These are phyloP conservation scores for Athetis lepigone DNA, from an alignment of 2,888 invertebrate genomes.

Conservation along the genomic window DNA sequence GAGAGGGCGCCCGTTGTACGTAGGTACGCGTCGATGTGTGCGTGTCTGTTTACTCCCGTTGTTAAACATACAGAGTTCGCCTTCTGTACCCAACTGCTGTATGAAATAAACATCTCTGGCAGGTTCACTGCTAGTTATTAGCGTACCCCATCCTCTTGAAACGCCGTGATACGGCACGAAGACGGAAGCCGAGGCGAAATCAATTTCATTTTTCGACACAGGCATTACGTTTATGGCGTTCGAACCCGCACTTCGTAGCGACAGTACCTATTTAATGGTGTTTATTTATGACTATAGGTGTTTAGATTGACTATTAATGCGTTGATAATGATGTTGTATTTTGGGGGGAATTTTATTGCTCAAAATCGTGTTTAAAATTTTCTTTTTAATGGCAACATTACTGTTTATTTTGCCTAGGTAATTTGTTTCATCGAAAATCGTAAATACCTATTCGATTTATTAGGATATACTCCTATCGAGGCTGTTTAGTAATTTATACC, in stretches of 20 bases:
- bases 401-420: background rate
- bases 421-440: background rate
- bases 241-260: constrained; percentile 74
- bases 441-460: constrained; percentile 2
- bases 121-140: constrained; percentile 88
- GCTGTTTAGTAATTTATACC: constrained; percentile 17
- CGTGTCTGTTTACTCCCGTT: background rate
- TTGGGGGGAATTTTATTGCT: constrained; percentile 31
- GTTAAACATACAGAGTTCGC: background rate
- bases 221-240: constrained; percentile 85
- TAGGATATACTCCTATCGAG: constrained; percentile 18
- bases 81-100: constrained; percentile 9
- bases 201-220: constrained; percentile 90
- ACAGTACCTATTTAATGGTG: constrained; percentile 58
- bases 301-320: constrained; percentile 54
- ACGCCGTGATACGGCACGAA: constrained; percentile 89
- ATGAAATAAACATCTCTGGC: constrained; percentile 88
- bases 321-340: constrained; percentile 45
- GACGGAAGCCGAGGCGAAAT: constrained; percentile 85
- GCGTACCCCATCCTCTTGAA: constrained; percentile 87
- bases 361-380: background rate
- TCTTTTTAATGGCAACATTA: constrained; percentile 3
- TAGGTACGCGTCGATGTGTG: background rate
- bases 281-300: constrained; percentile 62
- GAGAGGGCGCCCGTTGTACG: background rate